Percentiles rank a stretch among this genome's conserved stretches.
phyloP scores from a whole-genome alignment of 2,888 invertebrate genomes.

The Sinhomidia bicolor region DNA sequence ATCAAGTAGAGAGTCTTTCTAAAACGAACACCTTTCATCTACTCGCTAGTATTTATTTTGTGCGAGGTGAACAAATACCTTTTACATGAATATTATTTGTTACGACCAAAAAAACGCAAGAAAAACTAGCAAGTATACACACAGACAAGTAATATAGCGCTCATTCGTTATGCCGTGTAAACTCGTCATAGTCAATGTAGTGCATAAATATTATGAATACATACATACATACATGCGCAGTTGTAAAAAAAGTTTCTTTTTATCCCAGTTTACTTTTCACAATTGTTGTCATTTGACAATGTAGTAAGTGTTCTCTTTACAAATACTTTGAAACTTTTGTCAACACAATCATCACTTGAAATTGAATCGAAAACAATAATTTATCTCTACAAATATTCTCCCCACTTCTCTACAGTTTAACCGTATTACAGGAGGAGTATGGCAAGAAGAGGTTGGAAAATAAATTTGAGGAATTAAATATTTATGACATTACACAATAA shows the following conservation, averaged over 20 bases:
- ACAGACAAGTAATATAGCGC: no score
- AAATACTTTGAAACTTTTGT: constrained; percentile 22
- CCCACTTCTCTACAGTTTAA: no score
- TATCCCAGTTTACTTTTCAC: constrained; percentile 17
- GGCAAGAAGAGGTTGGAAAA: not conserved
- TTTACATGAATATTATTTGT: constrained; percentile 35
- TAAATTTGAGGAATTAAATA: no score
- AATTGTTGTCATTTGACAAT: constrained; percentile 29
- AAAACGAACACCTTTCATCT: constrained; percentile 45
- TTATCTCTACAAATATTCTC: not conserved
- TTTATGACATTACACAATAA: not conserved
- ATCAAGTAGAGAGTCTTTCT: not conserved
- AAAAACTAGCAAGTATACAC: not conserved
- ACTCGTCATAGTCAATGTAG: constrained; percentile 24
- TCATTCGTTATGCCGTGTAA: constrained; percentile 5
- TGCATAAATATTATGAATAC: constrained; percentile 26
- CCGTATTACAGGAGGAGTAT: no score
- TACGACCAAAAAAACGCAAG: constrained; percentile 15
- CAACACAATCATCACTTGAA: constrained; percentile 20
- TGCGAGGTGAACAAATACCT: constrained; percentile 29
- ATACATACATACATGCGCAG: not conserved
- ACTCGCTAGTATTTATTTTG: constrained; percentile 23
- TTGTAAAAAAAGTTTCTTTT: constrained; percentile 32
- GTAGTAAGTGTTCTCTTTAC: not conserved
- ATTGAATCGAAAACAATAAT: not conserved